Evolutionary conservation across 2,113 vertebrate genomes (phyloP).

Genomic region (Engraulis encrasicolus): DNA sequence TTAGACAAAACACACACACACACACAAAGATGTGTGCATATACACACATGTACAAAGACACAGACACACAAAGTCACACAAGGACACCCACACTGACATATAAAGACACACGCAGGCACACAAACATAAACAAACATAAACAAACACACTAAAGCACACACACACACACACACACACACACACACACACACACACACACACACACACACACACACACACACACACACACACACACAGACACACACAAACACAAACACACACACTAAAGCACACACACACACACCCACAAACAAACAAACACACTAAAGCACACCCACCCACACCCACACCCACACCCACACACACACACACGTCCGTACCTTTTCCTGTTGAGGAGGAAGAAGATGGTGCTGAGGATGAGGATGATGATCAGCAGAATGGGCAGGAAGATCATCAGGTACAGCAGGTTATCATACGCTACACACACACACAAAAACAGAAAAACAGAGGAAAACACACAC

Average conservation of each 20-base stretch:
- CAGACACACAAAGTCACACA: neutral
- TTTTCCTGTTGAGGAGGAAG: constrained; percentile 85
- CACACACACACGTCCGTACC: constrained; percentile 65
- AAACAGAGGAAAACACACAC: no score
- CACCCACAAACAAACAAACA: neutral
- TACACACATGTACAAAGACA: no score
- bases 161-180: no score
- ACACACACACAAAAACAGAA: no score
- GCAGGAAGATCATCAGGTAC: constrained; percentile 85
- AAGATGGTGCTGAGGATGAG: constrained; percentile 74
- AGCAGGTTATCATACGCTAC: constrained; percentile 81
- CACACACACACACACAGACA: neutral
- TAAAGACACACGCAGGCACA: no score
- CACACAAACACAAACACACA: constrained; percentile 20
- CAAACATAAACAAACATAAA: no score
- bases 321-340: neutral
- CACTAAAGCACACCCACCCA: no score
- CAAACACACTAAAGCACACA: no score
- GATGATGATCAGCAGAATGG: constrained; percentile 77
- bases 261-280: no score
- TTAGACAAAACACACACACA: no score
- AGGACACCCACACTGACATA: no score
- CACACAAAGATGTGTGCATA: no score
- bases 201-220: neutral
- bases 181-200: neutral